Evolutionary conservation across 2,113 vertebrate genomes (phyloP).

Genomic region (Arvicanthis niloticus): DNA sequence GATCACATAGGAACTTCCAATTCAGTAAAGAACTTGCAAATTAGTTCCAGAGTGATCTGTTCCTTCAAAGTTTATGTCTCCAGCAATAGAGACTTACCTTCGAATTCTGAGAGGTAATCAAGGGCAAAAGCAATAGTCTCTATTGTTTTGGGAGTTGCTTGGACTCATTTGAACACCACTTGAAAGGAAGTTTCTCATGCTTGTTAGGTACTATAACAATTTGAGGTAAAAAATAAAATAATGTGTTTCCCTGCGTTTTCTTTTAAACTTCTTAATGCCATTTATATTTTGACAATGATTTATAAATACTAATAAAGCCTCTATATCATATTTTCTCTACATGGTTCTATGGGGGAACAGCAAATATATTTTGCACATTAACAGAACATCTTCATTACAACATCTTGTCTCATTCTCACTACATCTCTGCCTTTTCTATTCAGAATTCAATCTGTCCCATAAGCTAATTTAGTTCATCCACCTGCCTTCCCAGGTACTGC

Average conservation of each 20-base stretch:
- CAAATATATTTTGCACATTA: slow-evolving; percentile 18
- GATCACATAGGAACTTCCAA: too few species aligned
- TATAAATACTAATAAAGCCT: background rate
- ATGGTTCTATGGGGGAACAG: background rate
- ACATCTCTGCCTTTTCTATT: slow-evolving; percentile 38
- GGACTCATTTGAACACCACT: background rate
- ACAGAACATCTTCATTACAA: slow-evolving; percentile 13
- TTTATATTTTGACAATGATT: background rate
- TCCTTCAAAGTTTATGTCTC: background rate
- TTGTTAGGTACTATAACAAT: background rate
- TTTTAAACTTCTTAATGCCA: background rate
- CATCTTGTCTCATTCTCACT: background rate
- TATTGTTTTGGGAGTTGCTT: background rate
- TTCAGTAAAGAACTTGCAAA: too few species aligned
- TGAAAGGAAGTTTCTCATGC: background rate
- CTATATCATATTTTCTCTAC: background rate
- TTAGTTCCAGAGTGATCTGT: background rate
- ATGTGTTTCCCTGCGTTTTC: background rate
- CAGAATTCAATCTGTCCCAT: background rate
- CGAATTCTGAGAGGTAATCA: background rate
- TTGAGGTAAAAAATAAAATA: background rate
- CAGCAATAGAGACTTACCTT: background rate
- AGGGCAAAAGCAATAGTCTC: background rate
- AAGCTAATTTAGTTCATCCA: slow-evolving; percentile 39
- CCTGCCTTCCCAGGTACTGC: background rate